Evolutionary conservation across 1,140 invertebrate species (phyloP).

Genomic region (Papilio aristodemus): DNA sequence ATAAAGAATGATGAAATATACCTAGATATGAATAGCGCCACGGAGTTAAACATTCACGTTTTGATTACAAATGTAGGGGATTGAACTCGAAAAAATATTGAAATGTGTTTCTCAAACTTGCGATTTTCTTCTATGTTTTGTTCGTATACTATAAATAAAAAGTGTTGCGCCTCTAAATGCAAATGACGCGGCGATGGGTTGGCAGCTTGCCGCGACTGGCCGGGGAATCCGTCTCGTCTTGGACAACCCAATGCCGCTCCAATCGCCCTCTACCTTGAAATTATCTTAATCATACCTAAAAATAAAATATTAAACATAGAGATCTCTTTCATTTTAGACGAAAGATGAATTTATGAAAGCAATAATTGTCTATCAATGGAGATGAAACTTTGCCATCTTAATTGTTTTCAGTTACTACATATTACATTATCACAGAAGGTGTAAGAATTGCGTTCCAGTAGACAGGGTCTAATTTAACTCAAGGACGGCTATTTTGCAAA

Average conservation of each 20-base stretch:
- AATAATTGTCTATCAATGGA: too few species aligned
- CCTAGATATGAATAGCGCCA: background rate
- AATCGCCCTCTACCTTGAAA: conserved; percentile 45
- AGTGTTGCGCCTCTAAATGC: conserved; percentile 14
- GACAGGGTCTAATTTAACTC: too few species aligned
- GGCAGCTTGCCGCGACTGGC: conserved; percentile 43
- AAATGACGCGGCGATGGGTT: conserved; percentile 45
- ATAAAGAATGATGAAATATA: conserved; percentile 6
- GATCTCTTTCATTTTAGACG: background rate
- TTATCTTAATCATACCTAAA: conserved; percentile 44
- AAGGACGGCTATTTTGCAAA: too few species aligned
- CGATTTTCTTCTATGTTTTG: conserved; percentile 1
- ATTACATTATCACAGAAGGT: too few species aligned
- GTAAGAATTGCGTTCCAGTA: too few species aligned
- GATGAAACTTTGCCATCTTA: too few species aligned
- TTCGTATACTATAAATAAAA: conserved; percentile 13
- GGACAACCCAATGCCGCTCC: conserved; percentile 40
- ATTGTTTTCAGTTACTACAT: too few species aligned
- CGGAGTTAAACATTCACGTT: background rate
- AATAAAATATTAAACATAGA: conserved; percentile 37
- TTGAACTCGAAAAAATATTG: conserved; percentile 18
- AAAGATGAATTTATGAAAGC: background rate
- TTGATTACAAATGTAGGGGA: conserved; percentile 6
- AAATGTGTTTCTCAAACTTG: too few species aligned
- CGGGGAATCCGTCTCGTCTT: conserved; percentile 44